Evolutionary conservation across 1,140 invertebrate genomes (phyloP), one percentile per base, ranked within the genome.

Genomic region (Archegozetes longisetosus): DNA sequence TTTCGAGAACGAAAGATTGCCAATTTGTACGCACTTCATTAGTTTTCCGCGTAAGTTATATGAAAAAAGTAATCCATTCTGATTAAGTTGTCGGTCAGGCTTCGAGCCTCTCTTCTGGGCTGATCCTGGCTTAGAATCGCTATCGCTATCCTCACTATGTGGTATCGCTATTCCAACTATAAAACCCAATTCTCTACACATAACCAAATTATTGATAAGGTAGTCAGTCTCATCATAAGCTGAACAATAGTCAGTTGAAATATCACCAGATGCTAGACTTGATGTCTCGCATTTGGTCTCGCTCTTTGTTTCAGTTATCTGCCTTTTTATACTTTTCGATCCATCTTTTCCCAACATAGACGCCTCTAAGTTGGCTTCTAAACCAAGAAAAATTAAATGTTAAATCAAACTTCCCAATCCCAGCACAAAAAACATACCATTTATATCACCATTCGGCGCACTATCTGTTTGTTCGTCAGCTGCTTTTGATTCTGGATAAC

Each of bases 151-250:
- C 9, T 22, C 4, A 26, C 13, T 29, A 6, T 54, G 23, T 2
- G 61, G 48, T 20, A 52, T 46, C 6, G 63, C 63, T 17, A 58
- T 50, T n/a, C 60, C 60, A 55, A 62, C 51, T 40, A 64, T 62
- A 27, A 64, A 62, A 12, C 63, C 63, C 9, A 62, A 25, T 53
- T 64, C 63, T 13, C 63, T 27, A 4, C 55, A 55, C 17, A 64
- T 28, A 22, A 46, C 32, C 40, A 64, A 28, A 46, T 62, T 62
- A 6, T 27, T 61, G 14, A 64, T 58, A 14, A 53, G 24, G 27
- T 64, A 64, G 27, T 64, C 62, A 13, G 27, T 62, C 1, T 53
- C 25, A 26, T 60, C 58, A 3, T 53, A 55, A 1, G 23, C n/a
- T 46, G 55, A 6, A 46, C 17, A 46, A 55, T 20, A 24, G 24